Evolutionary conservation across 2,113 vertebrate genomes (phyloP).

Genomic region (Sialia sialis): DNA sequence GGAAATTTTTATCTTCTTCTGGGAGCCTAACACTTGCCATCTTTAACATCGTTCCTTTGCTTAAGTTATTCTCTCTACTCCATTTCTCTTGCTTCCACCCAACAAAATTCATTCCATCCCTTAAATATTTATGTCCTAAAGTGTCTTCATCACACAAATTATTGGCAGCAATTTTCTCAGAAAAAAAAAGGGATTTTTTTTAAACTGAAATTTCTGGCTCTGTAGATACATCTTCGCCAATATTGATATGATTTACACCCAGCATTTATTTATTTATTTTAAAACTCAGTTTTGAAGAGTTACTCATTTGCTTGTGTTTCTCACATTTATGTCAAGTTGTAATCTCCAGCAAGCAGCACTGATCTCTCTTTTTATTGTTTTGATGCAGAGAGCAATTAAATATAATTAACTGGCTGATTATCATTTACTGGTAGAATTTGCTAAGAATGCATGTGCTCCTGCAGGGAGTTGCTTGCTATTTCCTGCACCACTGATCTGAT

Average conservation of each 20-base stretch:
- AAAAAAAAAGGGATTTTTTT: background rate
- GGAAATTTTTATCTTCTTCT: background rate
- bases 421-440: slow-evolving; percentile 69
- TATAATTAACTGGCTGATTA: slow-evolving; percentile 77
- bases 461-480: slow-evolving; percentile 75
- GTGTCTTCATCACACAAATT: background rate
- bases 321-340: slow-evolving; percentile 40
- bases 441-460: slow-evolving; percentile 67
- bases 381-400: slow-evolving; percentile 75
- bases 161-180: background rate
- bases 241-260: background rate
- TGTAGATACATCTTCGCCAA: background rate
- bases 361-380: slow-evolving; percentile 72
- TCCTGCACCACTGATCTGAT: slow-evolving; percentile 70
- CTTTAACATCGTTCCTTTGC: background rate
- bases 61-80: background rate
- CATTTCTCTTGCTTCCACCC: background rate
- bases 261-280: background rate
- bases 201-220: background rate
- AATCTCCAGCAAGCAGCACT: slow-evolving; percentile 61
- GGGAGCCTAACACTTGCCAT: background rate
- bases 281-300: background rate
- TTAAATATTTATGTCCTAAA: background rate
- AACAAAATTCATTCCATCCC: background rate
- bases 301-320: slow-evolving; percentile 23